Evolutionary conservation across 2,888 invertebrate species (phyloP).

Genomic region (Biston stratarius): DNA sequence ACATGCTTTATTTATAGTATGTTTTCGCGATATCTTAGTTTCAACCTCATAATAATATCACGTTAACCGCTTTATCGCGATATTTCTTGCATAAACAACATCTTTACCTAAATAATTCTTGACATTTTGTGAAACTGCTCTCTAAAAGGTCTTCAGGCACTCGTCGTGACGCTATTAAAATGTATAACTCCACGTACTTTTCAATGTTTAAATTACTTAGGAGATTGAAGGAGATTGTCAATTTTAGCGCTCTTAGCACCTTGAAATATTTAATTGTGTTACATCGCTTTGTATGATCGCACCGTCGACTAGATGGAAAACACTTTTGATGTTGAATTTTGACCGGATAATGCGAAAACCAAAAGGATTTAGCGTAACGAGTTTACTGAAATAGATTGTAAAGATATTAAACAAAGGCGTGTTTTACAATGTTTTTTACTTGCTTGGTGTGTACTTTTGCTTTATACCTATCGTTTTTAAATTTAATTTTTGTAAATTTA

Average conservation of each 20-base stretch:
- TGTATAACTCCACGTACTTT: conserved; percentile 45
- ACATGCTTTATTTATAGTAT: no score
- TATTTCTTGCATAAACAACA: background rate
- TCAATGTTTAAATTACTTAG: conserved; percentile 48
- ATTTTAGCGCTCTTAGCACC: conserved; percentile 36
- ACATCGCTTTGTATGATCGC: conserved; percentile 29
- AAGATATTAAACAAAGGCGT: no score
- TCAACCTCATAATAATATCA: no score
- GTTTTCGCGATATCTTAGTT: no score
- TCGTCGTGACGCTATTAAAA: conserved; percentile 39
- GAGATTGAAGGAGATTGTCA: conserved; percentile 45
- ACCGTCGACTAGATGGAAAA: conserved; percentile 2
- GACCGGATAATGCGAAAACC: background rate
- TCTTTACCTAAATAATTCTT: conserved; percentile 10
- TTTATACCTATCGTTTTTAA: no score
- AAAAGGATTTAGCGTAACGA: background rate
- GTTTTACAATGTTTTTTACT: no score
- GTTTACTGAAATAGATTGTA: background rate
- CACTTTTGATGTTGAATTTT: conserved; percentile 7
- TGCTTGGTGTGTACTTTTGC: no score
- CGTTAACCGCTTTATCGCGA: background rate
- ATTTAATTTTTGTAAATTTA: no score
- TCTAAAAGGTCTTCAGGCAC: conserved; percentile 11
- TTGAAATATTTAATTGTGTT: conserved; percentile 44
- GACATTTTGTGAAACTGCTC: conserved; percentile 14